These are phyloP conservation scores for Perognathus longimembris DNA, from an alignment of 2,113 vertebrate genomes.

Conservation along the genomic window DNA sequence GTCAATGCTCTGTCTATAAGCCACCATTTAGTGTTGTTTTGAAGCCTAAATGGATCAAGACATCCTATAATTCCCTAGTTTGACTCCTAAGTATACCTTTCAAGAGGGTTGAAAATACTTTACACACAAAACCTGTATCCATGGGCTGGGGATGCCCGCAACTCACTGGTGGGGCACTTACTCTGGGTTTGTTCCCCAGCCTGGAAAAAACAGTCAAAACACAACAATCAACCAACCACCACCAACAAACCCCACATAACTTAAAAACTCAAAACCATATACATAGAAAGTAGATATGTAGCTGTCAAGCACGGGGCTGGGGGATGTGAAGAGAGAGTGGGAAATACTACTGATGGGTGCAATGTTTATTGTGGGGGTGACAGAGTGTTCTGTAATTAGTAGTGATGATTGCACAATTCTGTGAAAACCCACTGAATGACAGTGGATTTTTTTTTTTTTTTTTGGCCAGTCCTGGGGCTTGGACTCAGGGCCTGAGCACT, in stretches of 20 bases:
- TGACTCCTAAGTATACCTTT: background rate
- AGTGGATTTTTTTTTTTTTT: too few species aligned
- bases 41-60: background rate
- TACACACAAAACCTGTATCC: slow-evolving; percentile 3
- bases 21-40: background rate
- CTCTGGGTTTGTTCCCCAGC: background rate
- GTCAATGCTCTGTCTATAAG: background rate
- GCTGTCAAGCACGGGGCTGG: background rate
- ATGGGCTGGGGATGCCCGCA: background rate
- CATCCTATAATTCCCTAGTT: background rate
- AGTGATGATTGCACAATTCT: background rate
- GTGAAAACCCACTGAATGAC: background rate
- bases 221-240: background rate
- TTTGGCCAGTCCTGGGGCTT: too few species aligned
- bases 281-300: background rate
- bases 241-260: background rate
- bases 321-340: background rate
- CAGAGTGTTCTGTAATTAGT: background rate
- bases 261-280: background rate
- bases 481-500: too few species aligned
- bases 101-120: slow-evolving; percentile 5
- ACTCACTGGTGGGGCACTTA: background rate
- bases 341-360: background rate
- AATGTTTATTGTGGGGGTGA: background rate
- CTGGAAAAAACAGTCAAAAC: background rate